Percentiles rank a stretch among this genome's conserved stretches.
Conservation (phyloP, 2,888 invertebrate genomes). For the Nomada fabriciana region DNA sequence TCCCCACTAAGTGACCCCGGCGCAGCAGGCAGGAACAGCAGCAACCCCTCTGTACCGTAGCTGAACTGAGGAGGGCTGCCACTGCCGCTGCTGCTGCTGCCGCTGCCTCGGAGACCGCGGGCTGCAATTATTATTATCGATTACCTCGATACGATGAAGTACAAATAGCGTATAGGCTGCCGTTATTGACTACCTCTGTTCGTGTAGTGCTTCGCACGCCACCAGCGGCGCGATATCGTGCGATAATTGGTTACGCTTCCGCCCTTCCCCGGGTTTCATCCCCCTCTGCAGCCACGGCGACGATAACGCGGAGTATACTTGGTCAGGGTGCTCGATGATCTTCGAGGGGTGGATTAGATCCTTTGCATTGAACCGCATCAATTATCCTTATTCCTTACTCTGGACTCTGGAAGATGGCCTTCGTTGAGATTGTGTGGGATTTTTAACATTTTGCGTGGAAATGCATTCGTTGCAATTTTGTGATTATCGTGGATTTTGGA, state of each 20-base stretch:
- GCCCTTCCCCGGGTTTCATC: neutral
- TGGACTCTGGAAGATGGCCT: neutral
- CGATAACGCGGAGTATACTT: conserved; percentile 26
- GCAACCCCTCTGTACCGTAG: conserved; percentile 54
- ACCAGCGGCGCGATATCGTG: conserved; percentile 58
- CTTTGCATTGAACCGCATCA: neutral
- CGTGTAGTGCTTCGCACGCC: conserved; percentile 46
- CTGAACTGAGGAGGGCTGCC: conserved; percentile 56
- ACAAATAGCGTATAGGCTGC: conserved; percentile 75
- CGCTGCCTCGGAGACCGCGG: conserved; percentile 64
- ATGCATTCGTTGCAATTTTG: neutral
- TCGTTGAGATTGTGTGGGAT: neutral
- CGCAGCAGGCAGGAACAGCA: conserved; percentile 47
- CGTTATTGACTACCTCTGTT: conserved; percentile 70
- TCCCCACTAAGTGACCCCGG: conserved; percentile 45
- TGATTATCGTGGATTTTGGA: neutral
- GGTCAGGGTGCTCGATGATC: conserved; percentile 26
- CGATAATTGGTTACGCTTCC: conserved; percentile 69
- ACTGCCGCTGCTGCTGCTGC: conserved; percentile 24
- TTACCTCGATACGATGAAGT: conserved; percentile 75
- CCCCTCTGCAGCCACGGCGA: conserved; percentile 2
- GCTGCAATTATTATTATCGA: conserved; percentile 78
- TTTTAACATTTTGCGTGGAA: neutral
- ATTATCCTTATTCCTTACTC: neutral
- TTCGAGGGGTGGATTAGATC: conserved; percentile 22